A percentile compares a stretch with the other conserved stretches of the same genome.
Conservation (phyloP, 1,140 invertebrate genomes). For the Homarus americanus region DNA sequence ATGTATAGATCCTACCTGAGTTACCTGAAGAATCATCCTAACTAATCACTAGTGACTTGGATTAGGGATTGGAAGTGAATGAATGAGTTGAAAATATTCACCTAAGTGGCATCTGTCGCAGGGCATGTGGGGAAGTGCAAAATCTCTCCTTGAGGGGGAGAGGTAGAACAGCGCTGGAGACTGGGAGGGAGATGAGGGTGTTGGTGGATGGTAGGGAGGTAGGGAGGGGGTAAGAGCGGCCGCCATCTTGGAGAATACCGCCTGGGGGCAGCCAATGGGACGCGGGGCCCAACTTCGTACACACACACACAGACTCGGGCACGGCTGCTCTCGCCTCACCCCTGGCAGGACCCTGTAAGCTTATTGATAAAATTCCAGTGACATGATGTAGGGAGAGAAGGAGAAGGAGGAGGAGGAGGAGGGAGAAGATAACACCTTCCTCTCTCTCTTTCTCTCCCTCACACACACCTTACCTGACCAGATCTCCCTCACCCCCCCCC, state of each 20-base stretch:
- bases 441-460: not conserved
- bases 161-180: too few species aligned
- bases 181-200: not conserved
- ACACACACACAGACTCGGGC: not conserved
- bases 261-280: slow-evolving; percentile 44
- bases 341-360: slow-evolving; percentile 25
- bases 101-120: too few species aligned
- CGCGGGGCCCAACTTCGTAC: slow-evolving; percentile 12
- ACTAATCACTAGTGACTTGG: too few species aligned
- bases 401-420: too few species aligned
- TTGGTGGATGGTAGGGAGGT: not conserved
- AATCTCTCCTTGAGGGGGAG: too few species aligned
- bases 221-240: not conserved
- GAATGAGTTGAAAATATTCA: too few species aligned
- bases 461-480: not conserved
- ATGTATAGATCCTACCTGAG: too few species aligned
- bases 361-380: slow-evolving; percentile 13
- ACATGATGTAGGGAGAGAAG: not conserved
- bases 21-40: too few species aligned
- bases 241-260: slow-evolving; percentile 44
- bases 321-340: not conserved
- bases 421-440: too few species aligned
- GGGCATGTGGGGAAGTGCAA: too few species aligned
- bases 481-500: not conserved
- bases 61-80: too few species aligned